These are phyloP conservation scores for Meteorus cinctellus DNA, from an alignment of 2,888 invertebrate species.

Conservation along the genomic window DNA sequence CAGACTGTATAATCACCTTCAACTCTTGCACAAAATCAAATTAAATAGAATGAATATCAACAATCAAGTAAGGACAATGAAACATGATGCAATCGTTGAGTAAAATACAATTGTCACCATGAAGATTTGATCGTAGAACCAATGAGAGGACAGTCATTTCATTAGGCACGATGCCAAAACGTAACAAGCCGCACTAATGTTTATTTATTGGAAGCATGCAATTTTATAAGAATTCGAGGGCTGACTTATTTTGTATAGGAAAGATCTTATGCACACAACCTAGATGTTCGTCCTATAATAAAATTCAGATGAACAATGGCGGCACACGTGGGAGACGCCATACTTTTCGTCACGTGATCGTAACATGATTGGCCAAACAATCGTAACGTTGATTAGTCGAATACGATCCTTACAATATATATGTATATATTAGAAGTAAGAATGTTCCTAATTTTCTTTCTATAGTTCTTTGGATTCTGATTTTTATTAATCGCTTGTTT, in stretches of 20 bases:
- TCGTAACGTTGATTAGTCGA: no score
- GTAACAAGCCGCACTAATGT: not conserved
- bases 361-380: no score
- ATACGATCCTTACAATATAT: no score
- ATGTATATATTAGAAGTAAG: no score
- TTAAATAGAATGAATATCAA: not conserved
- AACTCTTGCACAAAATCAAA: not conserved
- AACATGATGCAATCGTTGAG: not conserved
- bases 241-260: not conserved
- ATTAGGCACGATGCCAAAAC: slow-evolving; percentile 13
- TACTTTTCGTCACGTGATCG: no score
- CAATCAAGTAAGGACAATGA: not conserved
- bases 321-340: no score
- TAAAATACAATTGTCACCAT: slow-evolving; percentile 19
- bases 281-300: not conserved
- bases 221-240: not conserved
- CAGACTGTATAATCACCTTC: not conserved
- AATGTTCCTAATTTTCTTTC: no score
- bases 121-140: slow-evolving; percentile 50
- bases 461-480: no score
- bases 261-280: not conserved
- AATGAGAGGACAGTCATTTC: not conserved
- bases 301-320: no score
- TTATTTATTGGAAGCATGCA: not conserved
- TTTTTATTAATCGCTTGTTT: no score